Evolutionary conservation across 2,797 vertebrate genomes (phyloP).

Genomic region (Trachops cirrhosus): DNA sequence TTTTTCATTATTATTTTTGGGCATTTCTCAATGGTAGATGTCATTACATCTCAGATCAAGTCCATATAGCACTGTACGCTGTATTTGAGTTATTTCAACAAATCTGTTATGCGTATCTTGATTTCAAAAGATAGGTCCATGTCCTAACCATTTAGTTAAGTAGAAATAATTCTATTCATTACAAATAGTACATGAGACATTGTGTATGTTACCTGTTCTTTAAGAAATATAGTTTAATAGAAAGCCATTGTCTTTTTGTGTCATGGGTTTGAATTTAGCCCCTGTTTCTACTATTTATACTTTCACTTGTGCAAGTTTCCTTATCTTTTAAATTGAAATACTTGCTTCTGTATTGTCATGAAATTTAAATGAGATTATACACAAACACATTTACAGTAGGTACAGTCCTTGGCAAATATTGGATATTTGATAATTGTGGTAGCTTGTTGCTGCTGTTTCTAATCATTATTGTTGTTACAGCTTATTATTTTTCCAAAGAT

Average conservation of each 20-base stretch:
- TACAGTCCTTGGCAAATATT: background rate
- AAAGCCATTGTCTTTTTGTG: background rate
- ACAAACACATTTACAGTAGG: background rate
- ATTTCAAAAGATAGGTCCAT: background rate
- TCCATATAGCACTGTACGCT: background rate
- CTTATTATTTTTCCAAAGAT: slow-evolving; percentile 11
- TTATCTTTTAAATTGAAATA: slow-evolving; percentile 5
- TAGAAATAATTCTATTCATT: background rate
- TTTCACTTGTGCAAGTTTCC: slow-evolving; percentile 6
- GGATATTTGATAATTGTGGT: background rate
- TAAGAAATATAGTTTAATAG: background rate
- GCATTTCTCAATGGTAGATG: background rate
- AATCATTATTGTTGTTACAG: background rate
- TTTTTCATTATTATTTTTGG: background rate
- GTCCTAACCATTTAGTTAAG: slow-evolving; percentile 21
- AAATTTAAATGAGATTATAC: slow-evolving; percentile 1
- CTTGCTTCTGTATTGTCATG: slow-evolving; percentile 6
- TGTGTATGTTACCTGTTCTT: slow-evolving; percentile 6
- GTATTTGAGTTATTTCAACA: slow-evolving; percentile 1
- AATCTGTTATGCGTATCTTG: background rate
- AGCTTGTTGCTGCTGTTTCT: slow-evolving; percentile 4
- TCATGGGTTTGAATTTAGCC: slow-evolving; percentile 39
- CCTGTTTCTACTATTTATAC: background rate
- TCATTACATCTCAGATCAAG: background rate
- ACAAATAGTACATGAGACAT: background rate